Conservation (phyloP, 2,888 invertebrate species). For the Dexiosoma caninum region DNA sequence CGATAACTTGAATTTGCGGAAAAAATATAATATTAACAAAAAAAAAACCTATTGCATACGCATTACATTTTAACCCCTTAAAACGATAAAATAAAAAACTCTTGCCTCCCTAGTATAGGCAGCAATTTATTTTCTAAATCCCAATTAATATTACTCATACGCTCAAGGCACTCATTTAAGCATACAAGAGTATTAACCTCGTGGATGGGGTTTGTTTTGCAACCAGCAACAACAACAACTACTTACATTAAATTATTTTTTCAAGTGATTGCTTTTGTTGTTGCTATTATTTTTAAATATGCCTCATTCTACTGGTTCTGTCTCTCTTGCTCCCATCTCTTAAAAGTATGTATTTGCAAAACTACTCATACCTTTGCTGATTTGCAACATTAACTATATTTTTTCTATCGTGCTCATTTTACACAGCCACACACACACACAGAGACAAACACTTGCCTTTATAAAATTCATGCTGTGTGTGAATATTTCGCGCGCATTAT, state of each 20-base stretch:
- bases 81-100: no score
- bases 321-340: constrained; percentile 40
- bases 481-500: constrained; percentile 64
- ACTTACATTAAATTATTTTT: constrained; percentile 40
- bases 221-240: constrained; percentile 19
- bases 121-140: constrained; percentile 51
- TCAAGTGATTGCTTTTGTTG: background rate
- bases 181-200: background rate
- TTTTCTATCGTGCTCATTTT: constrained; percentile 4
- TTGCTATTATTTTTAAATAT: constrained; percentile 29
- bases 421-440: background rate
- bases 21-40: no score
- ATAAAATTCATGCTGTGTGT: background rate
- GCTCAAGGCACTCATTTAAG: constrained; percentile 1
- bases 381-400: constrained; percentile 56
- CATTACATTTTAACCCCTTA: no score
- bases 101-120: constrained; percentile 13
- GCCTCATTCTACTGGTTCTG: constrained; percentile 36
- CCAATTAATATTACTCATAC: constrained; percentile 60
- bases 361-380: constrained; percentile 44
- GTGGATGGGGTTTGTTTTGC: background rate
- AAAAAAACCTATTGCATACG: no score
- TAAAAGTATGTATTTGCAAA: constrained; percentile 10
- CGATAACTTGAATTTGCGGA: no score
- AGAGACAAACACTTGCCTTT: background rate